phyloP scores from a whole-genome alignment of 2,888 invertebrate genomes.

The Acholoe squamosa region DNA sequence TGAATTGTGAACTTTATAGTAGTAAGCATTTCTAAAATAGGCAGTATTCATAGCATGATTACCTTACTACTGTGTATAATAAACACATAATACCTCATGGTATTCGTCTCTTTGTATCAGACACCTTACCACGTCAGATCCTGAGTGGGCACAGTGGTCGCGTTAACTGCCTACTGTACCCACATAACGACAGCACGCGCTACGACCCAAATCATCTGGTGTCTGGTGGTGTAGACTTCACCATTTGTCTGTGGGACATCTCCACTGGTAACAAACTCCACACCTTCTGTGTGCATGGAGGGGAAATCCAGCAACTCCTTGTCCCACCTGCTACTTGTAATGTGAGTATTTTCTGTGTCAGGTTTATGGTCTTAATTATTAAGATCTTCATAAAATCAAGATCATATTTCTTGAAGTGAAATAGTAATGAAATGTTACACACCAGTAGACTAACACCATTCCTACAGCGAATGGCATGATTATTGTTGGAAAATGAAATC shows the following conservation, averaged over 20 bases:
- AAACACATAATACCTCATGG: too few relatives aligned
- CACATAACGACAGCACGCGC: slow-evolving; percentile 92
- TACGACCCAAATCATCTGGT: slow-evolving; percentile 86
- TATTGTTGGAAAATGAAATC: too few relatives aligned
- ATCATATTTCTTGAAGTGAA: too few relatives aligned
- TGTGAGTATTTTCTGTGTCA: slow-evolving; percentile 83
- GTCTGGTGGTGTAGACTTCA: slow-evolving; percentile 98
- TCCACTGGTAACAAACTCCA: slow-evolving; percentile 94
- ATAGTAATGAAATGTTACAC: too few relatives aligned
- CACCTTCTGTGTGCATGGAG: slow-evolving; percentile 98
- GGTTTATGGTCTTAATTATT: not conserved
- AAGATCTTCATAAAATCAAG: not conserved
- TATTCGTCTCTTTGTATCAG: slow-evolving; percentile 54
- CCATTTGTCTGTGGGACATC: slow-evolving; percentile 97
- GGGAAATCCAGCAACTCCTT: slow-evolving; percentile 96
- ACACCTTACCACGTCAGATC: slow-evolving; percentile 69
- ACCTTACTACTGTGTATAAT: too few relatives aligned
- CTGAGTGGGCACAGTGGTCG: slow-evolving; percentile 92
- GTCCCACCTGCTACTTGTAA: slow-evolving; percentile 94
- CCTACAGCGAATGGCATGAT: too few relatives aligned
- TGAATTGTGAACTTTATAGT: too few relatives aligned
- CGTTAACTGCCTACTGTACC: slow-evolving; percentile 97
- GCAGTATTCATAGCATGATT: too few relatives aligned
- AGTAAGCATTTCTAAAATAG: too few relatives aligned
- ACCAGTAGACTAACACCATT: too few relatives aligned